These are phyloP conservation scores for Gadopsis marmoratus DNA, from an alignment of 2,797 vertebrate genomes.

Conservation along the genomic window DNA sequence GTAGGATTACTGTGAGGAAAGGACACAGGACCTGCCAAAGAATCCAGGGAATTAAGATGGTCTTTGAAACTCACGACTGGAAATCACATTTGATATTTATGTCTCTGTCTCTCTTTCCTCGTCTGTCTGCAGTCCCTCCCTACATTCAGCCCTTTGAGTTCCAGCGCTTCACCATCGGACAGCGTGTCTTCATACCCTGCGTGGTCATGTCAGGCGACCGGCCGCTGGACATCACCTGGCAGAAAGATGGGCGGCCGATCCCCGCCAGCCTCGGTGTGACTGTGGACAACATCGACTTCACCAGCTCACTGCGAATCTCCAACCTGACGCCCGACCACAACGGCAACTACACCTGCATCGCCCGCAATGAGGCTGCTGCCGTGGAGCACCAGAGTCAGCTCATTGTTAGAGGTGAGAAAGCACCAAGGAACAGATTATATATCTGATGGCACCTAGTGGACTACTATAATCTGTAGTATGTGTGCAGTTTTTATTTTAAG, in stretches of 20 bases:
- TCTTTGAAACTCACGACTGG: constrained; percentile 35
- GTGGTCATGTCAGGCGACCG: constrained; percentile 98
- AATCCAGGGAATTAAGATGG: constrained; percentile 33
- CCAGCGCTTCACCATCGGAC: constrained; percentile 97
- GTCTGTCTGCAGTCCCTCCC: constrained; percentile 89
- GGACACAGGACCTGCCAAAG: constrained; percentile 11
- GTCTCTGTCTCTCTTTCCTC: constrained; percentile 2
- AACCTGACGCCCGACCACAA: constrained; percentile 98
- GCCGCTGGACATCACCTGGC: constrained; percentile 98
- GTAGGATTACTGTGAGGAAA: constrained; percentile 35
- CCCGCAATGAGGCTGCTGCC: constrained; percentile 94
- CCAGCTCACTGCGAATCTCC: constrained; percentile 96
- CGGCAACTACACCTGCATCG: constrained; percentile 98
- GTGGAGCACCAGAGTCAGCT: constrained; percentile 98
- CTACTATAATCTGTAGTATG: constrained; percentile 22
- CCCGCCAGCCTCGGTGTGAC: constrained; percentile 95
- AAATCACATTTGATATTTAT: constrained; percentile 40
- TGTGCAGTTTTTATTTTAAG: constrained; percentile 36
- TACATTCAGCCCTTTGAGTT: constrained; percentile 99
- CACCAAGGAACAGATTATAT: constrained; percentile 10
- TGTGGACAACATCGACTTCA: constrained; percentile 99
- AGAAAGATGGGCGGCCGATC: constrained; percentile 96
- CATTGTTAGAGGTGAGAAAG: constrained; percentile 93
- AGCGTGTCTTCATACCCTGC: constrained; percentile 97
- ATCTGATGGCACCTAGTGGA: constrained; percentile 19